Percentiles rank a stretch among this genome's conserved stretches.
Evolutionary conservation across 2,113 vertebrate species (phyloP).

Genomic region (Narcine bancroftii): DNA sequence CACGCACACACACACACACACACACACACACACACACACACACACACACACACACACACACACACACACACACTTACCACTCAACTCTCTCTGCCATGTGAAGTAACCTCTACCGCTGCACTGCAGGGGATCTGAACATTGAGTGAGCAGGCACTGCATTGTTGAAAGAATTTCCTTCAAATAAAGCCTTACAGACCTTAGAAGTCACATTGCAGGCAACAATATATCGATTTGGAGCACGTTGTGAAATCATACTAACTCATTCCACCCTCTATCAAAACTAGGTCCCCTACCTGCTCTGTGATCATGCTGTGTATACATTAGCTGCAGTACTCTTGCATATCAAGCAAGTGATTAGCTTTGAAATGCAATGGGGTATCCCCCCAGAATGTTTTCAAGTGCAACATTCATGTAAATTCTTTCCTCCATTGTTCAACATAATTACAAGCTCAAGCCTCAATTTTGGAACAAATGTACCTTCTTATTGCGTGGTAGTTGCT

Average conservation of each 20-base stretch:
- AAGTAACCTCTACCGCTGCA: too few species aligned
- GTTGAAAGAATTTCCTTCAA: conserved; percentile 40
- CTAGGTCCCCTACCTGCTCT: neutral
- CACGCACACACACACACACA: too few species aligned
- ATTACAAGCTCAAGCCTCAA: neutral
- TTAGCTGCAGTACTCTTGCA: neutral
- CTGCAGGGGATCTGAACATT: neutral
- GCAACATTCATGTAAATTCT: neutral
- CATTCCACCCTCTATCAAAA: neutral
- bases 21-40: too few species aligned
- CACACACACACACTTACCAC: too few species aligned
- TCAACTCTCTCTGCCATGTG: too few species aligned
- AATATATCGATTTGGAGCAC: neutral
- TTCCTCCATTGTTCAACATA: neutral
- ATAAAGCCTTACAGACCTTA: conserved; percentile 43
- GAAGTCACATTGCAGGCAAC: too few species aligned
- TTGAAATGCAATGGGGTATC: neutral
- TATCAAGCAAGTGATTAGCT: neutral
- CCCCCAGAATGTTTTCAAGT: neutral
- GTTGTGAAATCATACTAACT: too few species aligned
- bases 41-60: too few species aligned
- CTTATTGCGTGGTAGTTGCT: neutral
- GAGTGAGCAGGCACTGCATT: conserved; percentile 35
- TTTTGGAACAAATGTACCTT: neutral
- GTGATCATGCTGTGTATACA: neutral